Evolutionary conservation across 2,113 vertebrate genomes (phyloP).

Genomic region (Bujurquina vittata): DNA sequence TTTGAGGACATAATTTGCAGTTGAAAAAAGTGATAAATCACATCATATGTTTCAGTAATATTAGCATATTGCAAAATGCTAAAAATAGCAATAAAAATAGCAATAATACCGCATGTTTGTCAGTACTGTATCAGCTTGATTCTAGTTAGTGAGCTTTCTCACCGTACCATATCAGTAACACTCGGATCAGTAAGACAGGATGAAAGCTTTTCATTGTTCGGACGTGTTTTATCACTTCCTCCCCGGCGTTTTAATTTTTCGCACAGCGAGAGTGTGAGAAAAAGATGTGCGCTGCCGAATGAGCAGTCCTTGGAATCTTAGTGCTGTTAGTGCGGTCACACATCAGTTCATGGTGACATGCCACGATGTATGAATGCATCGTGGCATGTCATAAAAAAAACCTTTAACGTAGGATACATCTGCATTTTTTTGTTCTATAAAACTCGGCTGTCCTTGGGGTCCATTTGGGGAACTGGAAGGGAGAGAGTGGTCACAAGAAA

Average conservation of each 20-base stretch:
- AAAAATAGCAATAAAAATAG: too few relatives aligned
- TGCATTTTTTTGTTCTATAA: not conserved
- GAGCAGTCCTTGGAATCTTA: not conserved
- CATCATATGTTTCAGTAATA: too few relatives aligned
- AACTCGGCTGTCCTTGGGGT: not conserved
- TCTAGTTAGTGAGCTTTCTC: not conserved
- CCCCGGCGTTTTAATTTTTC: not conserved
- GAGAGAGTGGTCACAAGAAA: not conserved
- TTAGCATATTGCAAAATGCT: not conserved
- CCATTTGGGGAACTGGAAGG: not conserved
- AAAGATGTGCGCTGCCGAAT: not conserved
- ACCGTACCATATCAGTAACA: not conserved
- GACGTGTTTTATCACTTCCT: not conserved
- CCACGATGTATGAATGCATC: not conserved
- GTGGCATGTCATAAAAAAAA: too few relatives aligned
- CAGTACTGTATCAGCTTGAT: too few relatives aligned
- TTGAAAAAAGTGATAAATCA: not conserved
- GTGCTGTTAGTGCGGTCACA: not conserved
- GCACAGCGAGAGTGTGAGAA: not conserved
- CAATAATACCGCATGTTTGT: too few relatives aligned
- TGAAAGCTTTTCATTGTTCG: not conserved
- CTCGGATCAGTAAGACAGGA: not conserved
- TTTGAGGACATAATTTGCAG: not conserved
- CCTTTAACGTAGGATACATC: not conserved
- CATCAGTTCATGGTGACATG: not conserved